A percentile compares a stretch with the other conserved stretches of the same genome.
Conservation (phyloP, 1,140 invertebrate species). For the Psix sp. region DNA sequence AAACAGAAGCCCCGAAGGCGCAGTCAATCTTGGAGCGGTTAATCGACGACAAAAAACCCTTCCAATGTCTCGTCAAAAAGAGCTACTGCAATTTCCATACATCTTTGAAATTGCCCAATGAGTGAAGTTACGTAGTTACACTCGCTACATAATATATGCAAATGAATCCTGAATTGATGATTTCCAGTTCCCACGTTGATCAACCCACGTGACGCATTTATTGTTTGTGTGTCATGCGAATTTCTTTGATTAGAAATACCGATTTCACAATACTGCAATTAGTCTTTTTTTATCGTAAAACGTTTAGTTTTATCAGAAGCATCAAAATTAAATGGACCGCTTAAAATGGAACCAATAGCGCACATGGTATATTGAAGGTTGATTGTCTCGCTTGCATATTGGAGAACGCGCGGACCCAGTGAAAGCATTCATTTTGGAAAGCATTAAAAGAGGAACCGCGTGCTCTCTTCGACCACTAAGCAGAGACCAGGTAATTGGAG, state of each 20-base stretch:
- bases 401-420: slow-evolving; percentile 10
- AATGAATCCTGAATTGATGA: no score
- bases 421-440: slow-evolving; percentile 22
- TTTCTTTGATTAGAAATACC: no score
- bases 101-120: slow-evolving; percentile 16
- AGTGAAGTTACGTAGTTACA: slow-evolving; percentile 13
- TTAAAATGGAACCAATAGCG: no score
- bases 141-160: neutral
- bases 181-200: no score
- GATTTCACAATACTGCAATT: no score
- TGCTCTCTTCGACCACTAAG: slow-evolving; percentile 62
- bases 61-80: slow-evolving; percentile 51
- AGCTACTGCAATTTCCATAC: slow-evolving; percentile 18
- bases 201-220: no score
- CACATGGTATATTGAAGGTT: no score
- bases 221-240: no score
- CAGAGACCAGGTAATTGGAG: slow-evolving; percentile 68
- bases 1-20: slow-evolving; percentile 46
- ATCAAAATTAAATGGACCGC: no score
- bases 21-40: slow-evolving; percentile 50
- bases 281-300: no score
- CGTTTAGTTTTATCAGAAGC: no score
- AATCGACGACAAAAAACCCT: slow-evolving; percentile 64
- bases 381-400: slow-evolving; percentile 3
- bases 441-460: slow-evolving; percentile 26